These are phyloP conservation scores for Pomacea maculata DNA, from an alignment of 1,140 invertebrate genomes.

Conservation along the genomic window DNA sequence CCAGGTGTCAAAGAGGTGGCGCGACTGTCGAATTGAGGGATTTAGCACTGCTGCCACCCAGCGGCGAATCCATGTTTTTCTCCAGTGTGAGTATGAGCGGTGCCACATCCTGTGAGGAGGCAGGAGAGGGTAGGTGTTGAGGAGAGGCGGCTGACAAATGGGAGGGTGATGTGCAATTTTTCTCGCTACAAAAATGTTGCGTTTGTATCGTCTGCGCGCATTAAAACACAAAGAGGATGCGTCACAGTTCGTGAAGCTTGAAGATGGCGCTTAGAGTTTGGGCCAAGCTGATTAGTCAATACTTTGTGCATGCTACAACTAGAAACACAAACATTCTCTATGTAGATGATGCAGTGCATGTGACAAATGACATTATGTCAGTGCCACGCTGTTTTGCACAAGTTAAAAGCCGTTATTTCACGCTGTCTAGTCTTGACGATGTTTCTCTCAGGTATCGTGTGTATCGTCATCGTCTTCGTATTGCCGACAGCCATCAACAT, in stretches of 20 bases:
- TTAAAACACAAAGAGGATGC: no score
- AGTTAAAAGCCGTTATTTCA: background rate
- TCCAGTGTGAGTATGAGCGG: background rate
- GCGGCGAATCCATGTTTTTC: background rate
- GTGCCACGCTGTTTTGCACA: background rate
- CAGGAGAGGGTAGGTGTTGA: background rate
- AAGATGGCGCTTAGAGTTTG: no score
- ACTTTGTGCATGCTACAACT: no score
- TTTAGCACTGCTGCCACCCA: background rate
- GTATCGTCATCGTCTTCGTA: conserved; percentile 8
- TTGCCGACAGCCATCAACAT: conserved; percentile 74
- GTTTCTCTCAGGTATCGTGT: conserved; percentile 4
- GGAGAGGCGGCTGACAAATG: no score
- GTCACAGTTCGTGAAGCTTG: no score
- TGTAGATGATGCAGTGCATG: no score
- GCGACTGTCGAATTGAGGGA: background rate
- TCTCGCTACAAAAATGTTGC: background rate
- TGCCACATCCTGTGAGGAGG: background rate
- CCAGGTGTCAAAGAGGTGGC: background rate
- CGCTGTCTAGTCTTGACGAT: background rate
- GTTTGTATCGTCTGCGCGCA: background rate
- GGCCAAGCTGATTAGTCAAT: no score
- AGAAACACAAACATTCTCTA: no score
- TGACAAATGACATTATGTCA: background rate
- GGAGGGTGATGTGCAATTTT: background rate